Conservation (phyloP, 1,140 invertebrate genomes). For the Semibalanus balanoides region DNA sequence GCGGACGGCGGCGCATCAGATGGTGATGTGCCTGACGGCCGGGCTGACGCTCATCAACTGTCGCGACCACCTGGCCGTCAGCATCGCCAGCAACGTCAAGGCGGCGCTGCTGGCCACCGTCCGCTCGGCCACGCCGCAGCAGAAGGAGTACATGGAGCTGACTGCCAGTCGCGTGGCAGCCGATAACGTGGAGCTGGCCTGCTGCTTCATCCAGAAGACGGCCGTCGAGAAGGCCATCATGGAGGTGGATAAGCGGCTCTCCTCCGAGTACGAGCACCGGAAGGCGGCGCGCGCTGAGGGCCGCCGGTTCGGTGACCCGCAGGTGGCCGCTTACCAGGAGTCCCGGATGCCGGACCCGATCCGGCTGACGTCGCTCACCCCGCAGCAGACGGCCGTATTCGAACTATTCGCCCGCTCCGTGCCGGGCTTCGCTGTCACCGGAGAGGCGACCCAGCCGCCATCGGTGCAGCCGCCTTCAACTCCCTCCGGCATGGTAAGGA, state of each 20-base stretch:
- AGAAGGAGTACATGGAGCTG: conserved; percentile 78
- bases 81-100: conserved; percentile 75
- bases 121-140: conserved; percentile 23
- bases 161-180: conserved; percentile 68
- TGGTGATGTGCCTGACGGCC: conserved; percentile 90
- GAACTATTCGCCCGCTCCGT: conserved; percentile 94
- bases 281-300: conserved; percentile 44
- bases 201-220: conserved; percentile 95
- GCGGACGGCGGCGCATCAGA: conserved; percentile 82
- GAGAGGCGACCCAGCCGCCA: too few relatives aligned
- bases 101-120: conserved; percentile 47
- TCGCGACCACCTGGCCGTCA: conserved; percentile 72
- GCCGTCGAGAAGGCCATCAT: conserved; percentile 92
- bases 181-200: conserved; percentile 93
- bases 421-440: conserved; percentile 78
- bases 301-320: conserved; percentile 66
- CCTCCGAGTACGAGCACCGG: conserved; percentile 45
- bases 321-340: conserved; percentile 72
- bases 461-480: too few relatives aligned
- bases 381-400: conserved; percentile 82
- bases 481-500: too few relatives aligned
- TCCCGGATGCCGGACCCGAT: conserved; percentile 90
- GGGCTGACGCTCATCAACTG: conserved; percentile 98
- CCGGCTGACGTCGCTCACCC: conserved; percentile 67
- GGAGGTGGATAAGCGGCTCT: conserved; percentile 92